Conservation (phyloP, 2,113 vertebrate species). For the Phrynosoma platyrhinos region DNA sequence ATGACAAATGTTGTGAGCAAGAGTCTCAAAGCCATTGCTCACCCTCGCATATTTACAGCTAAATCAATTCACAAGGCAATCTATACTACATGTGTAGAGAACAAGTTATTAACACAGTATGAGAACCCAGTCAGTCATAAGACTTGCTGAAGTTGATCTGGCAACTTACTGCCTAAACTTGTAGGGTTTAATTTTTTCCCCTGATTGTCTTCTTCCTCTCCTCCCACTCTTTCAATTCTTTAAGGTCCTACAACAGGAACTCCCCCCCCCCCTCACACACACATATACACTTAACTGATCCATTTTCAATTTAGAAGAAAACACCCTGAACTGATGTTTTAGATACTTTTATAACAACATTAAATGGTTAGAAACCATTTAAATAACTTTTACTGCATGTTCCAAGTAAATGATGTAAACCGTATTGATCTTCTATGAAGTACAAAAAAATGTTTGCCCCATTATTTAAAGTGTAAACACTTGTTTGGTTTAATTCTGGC, state of each 20-base stretch:
- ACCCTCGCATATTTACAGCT: conserved; percentile 54
- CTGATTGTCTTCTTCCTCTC: conserved; percentile 12
- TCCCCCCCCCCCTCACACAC: neutral
- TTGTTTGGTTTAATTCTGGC: conserved; percentile 68
- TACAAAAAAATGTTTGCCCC: conserved; percentile 59
- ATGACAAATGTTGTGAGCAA: conserved; percentile 59
- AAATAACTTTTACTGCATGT: conserved; percentile 68
- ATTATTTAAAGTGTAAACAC: conserved; percentile 76
- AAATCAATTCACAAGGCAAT: conserved; percentile 73
- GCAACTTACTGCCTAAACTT: conserved; percentile 67
- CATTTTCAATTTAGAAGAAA: conserved; percentile 72
- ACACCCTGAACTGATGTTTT: conserved; percentile 60
- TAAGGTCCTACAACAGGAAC: conserved; percentile 21
- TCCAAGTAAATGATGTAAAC: conserved; percentile 70
- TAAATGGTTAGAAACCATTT: conserved; percentile 71
- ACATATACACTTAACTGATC: conserved; percentile 55
- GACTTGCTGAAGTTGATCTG: conserved; percentile 42
- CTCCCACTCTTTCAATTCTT: neutral
- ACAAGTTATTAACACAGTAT: conserved; percentile 59
- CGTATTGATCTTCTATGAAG: conserved; percentile 75
- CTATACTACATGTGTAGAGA: conserved; percentile 63
- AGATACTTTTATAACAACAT: conserved; percentile 71
- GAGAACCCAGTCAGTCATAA: conserved; percentile 57
- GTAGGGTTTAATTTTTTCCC: conserved; percentile 40
- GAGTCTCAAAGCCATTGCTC: conserved; percentile 57